phyloP scores from a whole-genome alignment of 2,113 vertebrate species.

The Cricetomys ansorgei region DNA sequence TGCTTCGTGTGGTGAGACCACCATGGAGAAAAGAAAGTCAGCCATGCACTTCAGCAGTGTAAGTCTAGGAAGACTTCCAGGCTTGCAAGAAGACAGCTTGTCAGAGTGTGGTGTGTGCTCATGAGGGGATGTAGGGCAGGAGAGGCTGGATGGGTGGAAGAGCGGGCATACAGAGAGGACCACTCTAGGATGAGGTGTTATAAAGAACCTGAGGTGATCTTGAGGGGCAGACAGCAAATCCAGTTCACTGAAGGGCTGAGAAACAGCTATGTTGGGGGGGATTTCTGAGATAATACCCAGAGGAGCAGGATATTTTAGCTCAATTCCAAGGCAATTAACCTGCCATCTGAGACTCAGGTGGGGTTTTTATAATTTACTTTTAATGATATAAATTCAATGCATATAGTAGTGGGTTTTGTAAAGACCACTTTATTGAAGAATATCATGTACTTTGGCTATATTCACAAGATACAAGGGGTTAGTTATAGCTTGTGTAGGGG shows the following conservation, averaged over 20 bases:
- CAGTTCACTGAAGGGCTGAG: not conserved
- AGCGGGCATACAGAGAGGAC: not conserved
- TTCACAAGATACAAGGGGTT: not conserved
- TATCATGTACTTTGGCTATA: not conserved
- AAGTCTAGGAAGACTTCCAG: not conserved
- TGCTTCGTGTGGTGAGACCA: not conserved
- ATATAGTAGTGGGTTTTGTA: not conserved
- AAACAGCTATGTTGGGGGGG: not conserved
- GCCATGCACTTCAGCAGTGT: not conserved
- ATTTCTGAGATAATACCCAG: not conserved
- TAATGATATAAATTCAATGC: not conserved
- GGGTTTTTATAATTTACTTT: not conserved
- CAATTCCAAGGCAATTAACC: not conserved
- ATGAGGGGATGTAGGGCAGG: not conserved
- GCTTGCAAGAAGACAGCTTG: not conserved
- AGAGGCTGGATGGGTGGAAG: not conserved
- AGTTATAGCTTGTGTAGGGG: not conserved
- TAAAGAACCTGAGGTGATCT: not conserved
- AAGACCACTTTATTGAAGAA: not conserved
- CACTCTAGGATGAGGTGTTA: not conserved
- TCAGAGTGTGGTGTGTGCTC: not conserved
- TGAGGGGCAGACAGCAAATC: not conserved
- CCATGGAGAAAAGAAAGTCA: not conserved
- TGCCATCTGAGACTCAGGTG: not conserved
- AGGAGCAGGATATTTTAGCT: not conserved